A percentile compares a stretch with the other conserved stretches of the same genome.
phyloP scores from a whole-genome alignment of 2,888 invertebrate species.

The Ctenicera cuprea region DNA sequence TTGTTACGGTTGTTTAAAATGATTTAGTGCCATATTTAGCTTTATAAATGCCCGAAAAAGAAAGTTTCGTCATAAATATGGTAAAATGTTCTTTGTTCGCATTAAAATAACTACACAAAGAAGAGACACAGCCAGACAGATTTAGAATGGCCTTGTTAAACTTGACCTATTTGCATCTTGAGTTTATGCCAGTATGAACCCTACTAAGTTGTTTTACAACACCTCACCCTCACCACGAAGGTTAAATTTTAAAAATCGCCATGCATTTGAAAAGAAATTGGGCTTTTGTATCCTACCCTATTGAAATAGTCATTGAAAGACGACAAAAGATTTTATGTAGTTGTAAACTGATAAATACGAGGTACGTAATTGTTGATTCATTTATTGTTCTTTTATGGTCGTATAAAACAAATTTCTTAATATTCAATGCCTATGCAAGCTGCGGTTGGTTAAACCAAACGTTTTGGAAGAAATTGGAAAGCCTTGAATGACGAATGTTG shows the following conservation, averaged over 20 bases:
- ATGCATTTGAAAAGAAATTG: neutral
- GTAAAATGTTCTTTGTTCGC: slow-evolving; percentile 42
- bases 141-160: slow-evolving; percentile 45
- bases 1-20: slow-evolving; percentile 30
- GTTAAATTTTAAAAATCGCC: neutral
- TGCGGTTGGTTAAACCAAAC: no score
- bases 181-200: slow-evolving; percentile 29
- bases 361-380: no score
- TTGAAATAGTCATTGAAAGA: neutral
- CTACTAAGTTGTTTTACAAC: slow-evolving; percentile 10
- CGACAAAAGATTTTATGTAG: no score
- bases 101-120: slow-evolving; percentile 33
- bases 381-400: no score
- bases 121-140: slow-evolving; percentile 31
- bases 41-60: slow-evolving; percentile 27
- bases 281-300: neutral
- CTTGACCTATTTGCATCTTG: slow-evolving; percentile 42
- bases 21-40: slow-evolving; percentile 41
- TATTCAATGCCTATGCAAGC: no score
- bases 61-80: slow-evolving; percentile 37
- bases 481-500: no score
- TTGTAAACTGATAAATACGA: no score
- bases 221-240: neutral
- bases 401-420: no score
- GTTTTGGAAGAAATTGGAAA: no score